These are phyloP conservation scores for Sarcophaga variegata DNA, from an alignment of 2,888 invertebrate genomes.

Conservation along the genomic window DNA sequence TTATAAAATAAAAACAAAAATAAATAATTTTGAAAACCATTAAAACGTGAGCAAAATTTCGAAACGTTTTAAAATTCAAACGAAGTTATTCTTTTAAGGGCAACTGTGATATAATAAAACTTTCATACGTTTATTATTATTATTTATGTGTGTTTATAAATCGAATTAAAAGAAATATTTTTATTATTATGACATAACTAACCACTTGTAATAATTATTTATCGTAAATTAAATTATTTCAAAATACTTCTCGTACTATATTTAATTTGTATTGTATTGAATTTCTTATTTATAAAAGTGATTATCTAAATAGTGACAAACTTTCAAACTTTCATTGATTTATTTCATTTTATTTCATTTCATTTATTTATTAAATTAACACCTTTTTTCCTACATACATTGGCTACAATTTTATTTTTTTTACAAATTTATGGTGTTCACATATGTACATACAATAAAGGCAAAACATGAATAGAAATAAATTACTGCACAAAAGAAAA, in stretches of 20 bases:
- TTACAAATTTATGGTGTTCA: no score
- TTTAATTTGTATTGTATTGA: not conserved
- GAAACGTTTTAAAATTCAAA: not conserved
- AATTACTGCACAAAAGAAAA: not conserved
- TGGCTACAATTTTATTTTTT: no score
- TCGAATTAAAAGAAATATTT: no score
- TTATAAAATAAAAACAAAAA: not conserved
- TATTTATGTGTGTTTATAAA: not conserved
- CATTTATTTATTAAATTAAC: not conserved
- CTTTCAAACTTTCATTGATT: conserved; percentile 63
- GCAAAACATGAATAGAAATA: no score
- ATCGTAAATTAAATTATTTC: conserved; percentile 18
- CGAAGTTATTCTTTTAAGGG: conserved; percentile 28
- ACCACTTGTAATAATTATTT: not conserved
- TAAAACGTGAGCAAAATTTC: conserved; percentile 31
- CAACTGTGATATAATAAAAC: conserved; percentile 3
- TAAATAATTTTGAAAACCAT: conserved; percentile 8
- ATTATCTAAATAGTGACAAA: conserved; percentile 42
- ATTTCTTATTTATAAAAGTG: conserved; percentile 23
- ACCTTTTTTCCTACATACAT: no score
- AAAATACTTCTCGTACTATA: conserved; percentile 2
- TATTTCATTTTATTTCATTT: conserved; percentile 36
- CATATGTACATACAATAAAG: no score
- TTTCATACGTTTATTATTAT: not conserved
- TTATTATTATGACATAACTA: conserved; percentile 2